These are phyloP conservation scores for Micropterix aruncella DNA, from an alignment of 2,888 invertebrate species.

Conservation along the genomic window DNA sequence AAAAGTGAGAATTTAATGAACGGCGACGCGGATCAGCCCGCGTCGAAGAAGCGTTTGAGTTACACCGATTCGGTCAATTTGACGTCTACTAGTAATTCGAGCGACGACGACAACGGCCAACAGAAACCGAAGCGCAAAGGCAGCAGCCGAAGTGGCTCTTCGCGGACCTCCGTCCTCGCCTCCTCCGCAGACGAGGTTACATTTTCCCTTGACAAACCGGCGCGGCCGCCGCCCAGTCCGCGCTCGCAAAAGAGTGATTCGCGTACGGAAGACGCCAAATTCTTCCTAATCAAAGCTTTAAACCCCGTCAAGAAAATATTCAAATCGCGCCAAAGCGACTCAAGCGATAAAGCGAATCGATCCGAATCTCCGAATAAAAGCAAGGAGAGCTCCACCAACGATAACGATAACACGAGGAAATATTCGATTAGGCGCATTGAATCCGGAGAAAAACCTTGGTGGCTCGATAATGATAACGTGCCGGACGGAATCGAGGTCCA, in stretches of 20 bases:
- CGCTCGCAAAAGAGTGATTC: conserved; percentile 21
- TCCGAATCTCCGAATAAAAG: background rate
- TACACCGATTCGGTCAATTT: background rate
- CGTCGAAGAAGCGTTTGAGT: background rate
- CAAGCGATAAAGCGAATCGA: background rate
- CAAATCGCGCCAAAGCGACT: conserved; percentile 21
- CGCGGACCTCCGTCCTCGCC: conserved; percentile 24
- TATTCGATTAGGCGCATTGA: conserved; percentile 12
- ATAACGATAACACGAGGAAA: background rate
- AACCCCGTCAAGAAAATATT: conserved; percentile 39
- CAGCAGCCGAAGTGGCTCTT: conserved; percentile 16
- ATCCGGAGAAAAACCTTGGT: conserved; percentile 55
- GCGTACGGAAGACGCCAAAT: conserved; percentile 36
- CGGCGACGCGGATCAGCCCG: background rate
- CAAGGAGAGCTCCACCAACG: background rate
- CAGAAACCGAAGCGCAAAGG: background rate
- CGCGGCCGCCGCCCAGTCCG: conserved; percentile 29
- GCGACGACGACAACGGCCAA: background rate
- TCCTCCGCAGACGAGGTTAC: conserved; percentile 32
- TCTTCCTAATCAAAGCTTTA: conserved; percentile 36
- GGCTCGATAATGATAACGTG: conserved; percentile 54
- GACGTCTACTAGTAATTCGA: background rate
- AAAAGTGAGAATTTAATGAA: background rate
- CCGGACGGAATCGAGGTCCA: conserved; percentile 48
- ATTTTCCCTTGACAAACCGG: conserved; percentile 24